Evolutionary conservation across 2,113 vertebrate genomes (phyloP).

Genomic region (Erinaceus europaeus): DNA sequence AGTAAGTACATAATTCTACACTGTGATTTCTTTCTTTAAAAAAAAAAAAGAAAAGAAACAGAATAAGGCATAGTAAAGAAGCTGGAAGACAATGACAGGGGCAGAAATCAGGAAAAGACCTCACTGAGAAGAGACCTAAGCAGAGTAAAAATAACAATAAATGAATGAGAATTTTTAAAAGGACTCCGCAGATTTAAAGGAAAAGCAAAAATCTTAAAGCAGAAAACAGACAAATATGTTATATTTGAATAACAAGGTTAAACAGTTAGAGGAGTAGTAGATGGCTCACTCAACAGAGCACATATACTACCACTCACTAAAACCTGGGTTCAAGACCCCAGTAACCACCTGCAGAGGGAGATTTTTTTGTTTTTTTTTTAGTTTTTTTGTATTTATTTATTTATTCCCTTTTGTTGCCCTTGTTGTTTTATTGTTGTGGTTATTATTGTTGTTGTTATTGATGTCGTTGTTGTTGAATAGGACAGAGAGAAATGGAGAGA

Average conservation of each 20-base stretch:
- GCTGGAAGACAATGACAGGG: neutral
- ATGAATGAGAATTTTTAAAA: too few relatives aligned
- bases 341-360: too few relatives aligned
- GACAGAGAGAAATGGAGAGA: too few relatives aligned
- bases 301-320: too few relatives aligned
- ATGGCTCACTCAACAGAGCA: too few relatives aligned
- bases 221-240: neutral
- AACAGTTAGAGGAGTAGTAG: neutral
- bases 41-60: neutral
- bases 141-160: neutral
- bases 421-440: too few relatives aligned
- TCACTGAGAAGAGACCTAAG: neutral
- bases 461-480: too few relatives aligned
- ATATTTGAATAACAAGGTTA: neutral
- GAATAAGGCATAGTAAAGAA: neutral
- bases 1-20: neutral
- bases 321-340: too few relatives aligned
- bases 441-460: too few relatives aligned
- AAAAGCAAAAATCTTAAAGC: neutral
- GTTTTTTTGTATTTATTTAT: too few relatives aligned
- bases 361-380: too few relatives aligned
- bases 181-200: neutral
- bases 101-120: neutral
- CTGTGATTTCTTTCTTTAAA: neutral
- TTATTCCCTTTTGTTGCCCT: too few relatives aligned